phyloP scores from a whole-genome alignment of 1,140 invertebrate species.

The Meteorus sp. region DNA sequence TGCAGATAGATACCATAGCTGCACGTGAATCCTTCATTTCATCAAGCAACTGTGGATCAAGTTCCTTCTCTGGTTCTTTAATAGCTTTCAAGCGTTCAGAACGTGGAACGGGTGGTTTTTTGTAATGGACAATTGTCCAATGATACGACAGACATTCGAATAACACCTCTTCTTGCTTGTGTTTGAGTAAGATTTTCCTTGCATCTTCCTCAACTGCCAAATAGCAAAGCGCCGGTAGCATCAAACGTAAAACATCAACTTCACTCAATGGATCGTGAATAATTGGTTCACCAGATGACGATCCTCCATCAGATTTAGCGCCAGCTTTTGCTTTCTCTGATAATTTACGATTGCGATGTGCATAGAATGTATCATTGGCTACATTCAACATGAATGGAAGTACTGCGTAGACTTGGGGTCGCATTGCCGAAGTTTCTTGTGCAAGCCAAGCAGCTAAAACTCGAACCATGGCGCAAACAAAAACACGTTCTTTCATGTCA shows the following conservation, averaged over 20 bases:
- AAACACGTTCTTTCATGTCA: conserved; percentile 70
- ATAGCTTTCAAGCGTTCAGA: conserved; percentile 74
- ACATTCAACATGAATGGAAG: conserved; percentile 77
- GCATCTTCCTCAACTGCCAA: conserved; percentile 87
- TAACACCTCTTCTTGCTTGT: conserved; percentile 78
- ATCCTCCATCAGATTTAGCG: conserved; percentile 56
- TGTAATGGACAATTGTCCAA: conserved; percentile 85
- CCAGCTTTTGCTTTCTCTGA: conserved; percentile 66
- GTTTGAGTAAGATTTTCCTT: conserved; percentile 76
- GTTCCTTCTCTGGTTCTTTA: conserved; percentile 73
- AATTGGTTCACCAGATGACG: conserved; percentile 39
- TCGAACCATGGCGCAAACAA: conserved; percentile 80
- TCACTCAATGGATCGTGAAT: conserved; percentile 65
- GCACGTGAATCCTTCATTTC: conserved; percentile 80
- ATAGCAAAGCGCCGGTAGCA: conserved; percentile 87
- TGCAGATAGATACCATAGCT: conserved; percentile 85
- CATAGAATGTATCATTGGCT: conserved; percentile 81
- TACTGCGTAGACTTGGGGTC: conserved; percentile 77
- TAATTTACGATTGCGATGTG: conserved; percentile 64
- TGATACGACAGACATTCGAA: conserved; percentile 80
- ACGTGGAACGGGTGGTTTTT: conserved; percentile 76
- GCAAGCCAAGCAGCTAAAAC: conserved; percentile 86
- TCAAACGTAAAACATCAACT: conserved; percentile 75
- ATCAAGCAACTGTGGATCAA: conserved; percentile 72
- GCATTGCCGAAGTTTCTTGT: conserved; percentile 88